A percentile compares a stretch with the other conserved stretches of the same genome.
phyloP scores from a whole-genome alignment of 2,888 invertebrate genomes.

The Drosophila neoperkinsi region DNA sequence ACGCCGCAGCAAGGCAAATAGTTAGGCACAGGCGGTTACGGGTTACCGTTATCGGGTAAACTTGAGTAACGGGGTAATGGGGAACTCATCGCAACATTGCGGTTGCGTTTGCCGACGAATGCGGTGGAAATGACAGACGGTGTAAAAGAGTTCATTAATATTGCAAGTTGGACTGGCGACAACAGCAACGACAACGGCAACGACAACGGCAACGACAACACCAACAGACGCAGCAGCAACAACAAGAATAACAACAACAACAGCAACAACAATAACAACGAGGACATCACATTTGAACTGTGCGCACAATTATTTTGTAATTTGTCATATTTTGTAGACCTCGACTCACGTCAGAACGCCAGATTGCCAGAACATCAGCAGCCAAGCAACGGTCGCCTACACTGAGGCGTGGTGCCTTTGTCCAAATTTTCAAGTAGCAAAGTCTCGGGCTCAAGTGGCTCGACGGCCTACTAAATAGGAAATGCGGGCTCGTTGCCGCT shows the following conservation, averaged over 20 bases:
- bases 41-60: slow-evolving; percentile 23
- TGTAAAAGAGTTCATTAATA: slow-evolving; percentile 80
- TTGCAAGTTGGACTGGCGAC: slow-evolving; percentile 66
- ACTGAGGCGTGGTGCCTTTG: slow-evolving; percentile 53
- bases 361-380: slow-evolving; percentile 2
- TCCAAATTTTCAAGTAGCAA: slow-evolving; percentile 73
- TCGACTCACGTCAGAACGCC: slow-evolving; percentile 22
- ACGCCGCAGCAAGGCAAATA: slow-evolving; percentile 49
- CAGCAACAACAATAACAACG: slow-evolving; percentile 25
- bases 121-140: slow-evolving; percentile 75
- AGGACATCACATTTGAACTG: slow-evolving; percentile 66
- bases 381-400: slow-evolving; percentile 17
- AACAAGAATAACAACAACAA: slow-evolving; percentile 24
- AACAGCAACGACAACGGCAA: slow-evolving; percentile 5
- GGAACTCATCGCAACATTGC: slow-evolving; percentile 35
- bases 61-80: slow-evolving; percentile 5
- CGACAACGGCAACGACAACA: slow-evolving; percentile 30
- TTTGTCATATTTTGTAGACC: slow-evolving; percentile 76
- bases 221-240: slow-evolving; percentile 13
- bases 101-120: slow-evolving; percentile 56
- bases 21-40: slow-evolving; percentile 38
- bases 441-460: slow-evolving; percentile 76
- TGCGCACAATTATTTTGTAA: slow-evolving; percentile 79
- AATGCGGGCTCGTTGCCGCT: slow-evolving; percentile 39
- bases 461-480: slow-evolving; percentile 71